Base-by-base conservation (phyloP, 2,113 vertebrate species). In the Thunnus thynnus region DNA sequence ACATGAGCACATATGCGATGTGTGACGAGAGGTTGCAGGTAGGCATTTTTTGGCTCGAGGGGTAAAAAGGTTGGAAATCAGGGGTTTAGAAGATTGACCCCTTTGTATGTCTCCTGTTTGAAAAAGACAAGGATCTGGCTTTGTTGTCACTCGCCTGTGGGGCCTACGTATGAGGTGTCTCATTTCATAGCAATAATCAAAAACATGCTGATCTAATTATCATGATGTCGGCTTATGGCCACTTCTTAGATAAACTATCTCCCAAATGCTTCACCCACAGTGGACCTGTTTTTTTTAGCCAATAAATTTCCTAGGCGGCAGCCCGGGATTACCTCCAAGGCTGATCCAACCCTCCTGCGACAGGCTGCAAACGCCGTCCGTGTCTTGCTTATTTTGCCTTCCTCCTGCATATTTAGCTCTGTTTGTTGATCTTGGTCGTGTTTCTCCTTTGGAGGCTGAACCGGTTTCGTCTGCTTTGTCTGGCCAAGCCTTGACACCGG, bases 391-490 rank as follows among this genome's bases (percentile, higher is more conserved):
- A 86, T 92, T 92, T 92, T 89, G 89, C 74, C 86, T 88, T 89
- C 83, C 81, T 84, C 60, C 54, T 44, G 77, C 72, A 27, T 83
- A 65, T 83, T 86, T 70, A 64, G 76, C 41, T 63, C 68, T 86
- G 73, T 92, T 94, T 93, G 90, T 94, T 91, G 91, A 89, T 86
- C 73, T 91, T 91, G 88, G 89, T 85, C 25, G n/a, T 17, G 76
- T 55, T 86, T 63, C 84, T 64, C 65, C 56, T 68, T 76, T 74
- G 48, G 74, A 72, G 82, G 60, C 68, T 61, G 55, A 57, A 50
- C 71, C 22, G 0, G 55, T 82, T 89, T 69, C 22, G 77, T 75
- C 79, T 86, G 83, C 84, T 87, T 85, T 32, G 72, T 82, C 88
- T 85, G 79, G 80, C 86, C 83, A 50, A 68, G 65, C 22, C 58